Evolutionary conservation across 2,888 invertebrate species (phyloP).

Genomic region (Argyresthia albistria): DNA sequence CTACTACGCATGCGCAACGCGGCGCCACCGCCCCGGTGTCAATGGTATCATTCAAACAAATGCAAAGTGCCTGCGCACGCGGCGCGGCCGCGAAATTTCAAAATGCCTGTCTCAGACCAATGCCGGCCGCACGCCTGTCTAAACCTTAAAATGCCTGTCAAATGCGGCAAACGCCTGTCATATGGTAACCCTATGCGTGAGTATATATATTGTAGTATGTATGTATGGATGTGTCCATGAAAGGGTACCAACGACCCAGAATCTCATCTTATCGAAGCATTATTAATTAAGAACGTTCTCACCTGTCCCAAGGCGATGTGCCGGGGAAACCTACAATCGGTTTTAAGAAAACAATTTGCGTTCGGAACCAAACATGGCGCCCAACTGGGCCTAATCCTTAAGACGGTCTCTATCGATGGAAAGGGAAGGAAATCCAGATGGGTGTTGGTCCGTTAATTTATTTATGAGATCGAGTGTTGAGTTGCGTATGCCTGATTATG

Average conservation of each 20-base stretch:
- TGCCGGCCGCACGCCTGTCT: too few species aligned
- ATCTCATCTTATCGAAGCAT: slow-evolving; percentile 19
- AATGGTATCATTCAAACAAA: too few species aligned
- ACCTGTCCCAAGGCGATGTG: slow-evolving; percentile 50
- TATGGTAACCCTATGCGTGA: too few species aligned
- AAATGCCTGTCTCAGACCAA: too few species aligned
- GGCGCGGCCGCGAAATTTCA: too few species aligned
- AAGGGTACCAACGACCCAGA: not conserved
- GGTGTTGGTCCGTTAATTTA: not conserved
- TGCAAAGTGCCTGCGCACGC: too few species aligned
- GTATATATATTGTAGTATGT: too few species aligned
- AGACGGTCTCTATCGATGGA: slow-evolving; percentile 34
- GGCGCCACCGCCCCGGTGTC: too few species aligned
- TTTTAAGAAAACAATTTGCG: slow-evolving; percentile 29
- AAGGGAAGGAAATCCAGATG: not conserved
- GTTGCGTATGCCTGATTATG: not conserved
- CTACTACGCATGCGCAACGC: too few species aligned
- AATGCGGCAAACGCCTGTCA: too few species aligned
- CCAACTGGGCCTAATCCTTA: slow-evolving; percentile 48
- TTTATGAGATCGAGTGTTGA: not conserved
- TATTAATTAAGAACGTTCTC: slow-evolving; percentile 62
- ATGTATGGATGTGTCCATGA: too few species aligned
- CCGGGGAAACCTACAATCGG: slow-evolving; percentile 5
- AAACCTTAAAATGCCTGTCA: too few species aligned
- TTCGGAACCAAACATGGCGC: slow-evolving; percentile 31